These are phyloP conservation scores for Atherinomorus stipes DNA, from an alignment of 2,113 vertebrate species.

Conservation along the genomic window DNA sequence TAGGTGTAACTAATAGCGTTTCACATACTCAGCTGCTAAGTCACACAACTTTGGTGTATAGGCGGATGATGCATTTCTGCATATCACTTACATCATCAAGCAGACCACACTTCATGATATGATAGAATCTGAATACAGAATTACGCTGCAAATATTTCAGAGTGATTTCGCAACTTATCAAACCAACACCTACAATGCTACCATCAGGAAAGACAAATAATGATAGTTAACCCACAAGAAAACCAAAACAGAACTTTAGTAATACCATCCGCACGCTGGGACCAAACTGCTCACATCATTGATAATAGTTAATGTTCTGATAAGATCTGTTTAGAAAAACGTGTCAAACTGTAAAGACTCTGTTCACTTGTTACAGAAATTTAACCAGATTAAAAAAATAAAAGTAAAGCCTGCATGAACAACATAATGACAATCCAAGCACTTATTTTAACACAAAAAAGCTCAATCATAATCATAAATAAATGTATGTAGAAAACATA, in stretches of 20 bases:
- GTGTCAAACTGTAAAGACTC: background rate
- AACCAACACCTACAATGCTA: background rate
- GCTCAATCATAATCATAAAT: too few species aligned
- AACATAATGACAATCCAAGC: background rate
- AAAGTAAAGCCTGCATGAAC: background rate
- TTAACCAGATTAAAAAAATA: background rate
- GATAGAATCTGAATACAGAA: slow-evolving; percentile 38
- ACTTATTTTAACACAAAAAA: background rate
- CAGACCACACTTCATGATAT: background rate
- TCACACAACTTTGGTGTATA: background rate
- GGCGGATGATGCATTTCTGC: background rate
- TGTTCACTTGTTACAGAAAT: background rate
- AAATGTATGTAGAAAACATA: too few species aligned
- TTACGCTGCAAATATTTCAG: slow-evolving; percentile 13
- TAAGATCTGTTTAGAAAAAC: background rate
- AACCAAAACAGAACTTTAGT: background rate
- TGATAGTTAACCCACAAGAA: slow-evolving; percentile 10
- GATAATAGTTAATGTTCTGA: background rate
- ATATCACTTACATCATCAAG: background rate
- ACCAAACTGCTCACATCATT: background rate
- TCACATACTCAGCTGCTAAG: background rate
- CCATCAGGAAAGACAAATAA: slow-evolving; percentile 24
- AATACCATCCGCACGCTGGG: background rate
- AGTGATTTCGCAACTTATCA: slow-evolving; percentile 32
- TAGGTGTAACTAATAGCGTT: background rate